Evolutionary conservation across 1,140 invertebrate species (phyloP), one percentile per base, ranked within the genome.

Genomic region (Musca vetustissima): DNA sequence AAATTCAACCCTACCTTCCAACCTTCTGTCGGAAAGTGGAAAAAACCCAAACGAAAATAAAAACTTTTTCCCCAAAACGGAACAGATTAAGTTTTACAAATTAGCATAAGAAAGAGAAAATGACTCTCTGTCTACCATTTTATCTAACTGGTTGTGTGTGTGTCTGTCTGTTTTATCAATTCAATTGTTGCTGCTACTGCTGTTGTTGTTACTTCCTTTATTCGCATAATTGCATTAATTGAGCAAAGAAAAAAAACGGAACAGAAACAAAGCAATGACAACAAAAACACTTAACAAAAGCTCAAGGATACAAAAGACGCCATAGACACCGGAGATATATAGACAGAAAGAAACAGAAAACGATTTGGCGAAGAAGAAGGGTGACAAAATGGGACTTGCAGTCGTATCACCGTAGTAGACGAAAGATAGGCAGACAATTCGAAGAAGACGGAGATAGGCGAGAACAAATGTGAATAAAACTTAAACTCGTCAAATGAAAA

Each of bases 31-130:
- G 11, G 11, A 43, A 43, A 11, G 36, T 43, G 13, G n/a, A n/a
- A n/a, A n/a, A n/a, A n/a, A n/a, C n/a, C n/a, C n/a, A n/a, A n/a
- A n/a, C n/a, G n/a, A 43, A 43, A 43, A 43, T 43, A 43, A 43
- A 13, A 43, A 11, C 6, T 8, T 11, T 43, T 43, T 43, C 13
- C 11, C 36, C 36, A 43, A 43, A 43, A 61, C 57, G 57, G 19
- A 36, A 61, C 57, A 61, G 57, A 61, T 61, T 61, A 61, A 61
- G 57, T 61, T 61, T 61, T 61, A 43, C 57, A 61, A 61, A 61
- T 61, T 61, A 61, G 57, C 57, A 61, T 61, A 61, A 61, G 57
- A 61, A 61, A 61, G 28, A 61, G 57, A 32, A 32, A 61, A 61
- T 61, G 17, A 19, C 49, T 52, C 21, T 43, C 36, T 43, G 7